Percentiles rank a stretch among this genome's conserved stretches.
Conservation (phyloP, 2,888 invertebrate genomes). For the Rhamnusium bicolor region DNA sequence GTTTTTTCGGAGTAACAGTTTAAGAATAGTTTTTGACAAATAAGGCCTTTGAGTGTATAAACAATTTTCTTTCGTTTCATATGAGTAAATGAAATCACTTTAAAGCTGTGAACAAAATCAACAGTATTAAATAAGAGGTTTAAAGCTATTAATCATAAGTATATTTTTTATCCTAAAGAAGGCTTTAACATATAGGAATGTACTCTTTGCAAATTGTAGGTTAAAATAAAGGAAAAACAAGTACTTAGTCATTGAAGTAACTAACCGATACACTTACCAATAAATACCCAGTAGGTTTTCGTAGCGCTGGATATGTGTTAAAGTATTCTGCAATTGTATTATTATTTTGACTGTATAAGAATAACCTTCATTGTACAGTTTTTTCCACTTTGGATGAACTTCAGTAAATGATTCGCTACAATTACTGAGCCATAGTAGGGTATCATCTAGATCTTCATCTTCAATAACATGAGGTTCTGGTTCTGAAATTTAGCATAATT, state of each 20-base stretch:
- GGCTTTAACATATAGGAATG: neutral
- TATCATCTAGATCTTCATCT: neutral
- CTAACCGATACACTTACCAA: neutral
- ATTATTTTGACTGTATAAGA: neutral
- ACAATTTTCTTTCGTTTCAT: neutral
- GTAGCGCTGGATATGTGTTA: neutral
- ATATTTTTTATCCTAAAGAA: neutral
- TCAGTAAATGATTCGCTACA: neutral
- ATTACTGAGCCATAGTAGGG: neutral
- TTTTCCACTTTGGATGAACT: no score
- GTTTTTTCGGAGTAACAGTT: neutral
- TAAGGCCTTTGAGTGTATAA: neutral
- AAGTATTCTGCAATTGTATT: neutral
- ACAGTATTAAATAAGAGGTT: neutral
- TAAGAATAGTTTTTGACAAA: neutral
- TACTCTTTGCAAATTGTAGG: neutral
- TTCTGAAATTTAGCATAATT: neutral
- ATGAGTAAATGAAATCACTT: neutral
- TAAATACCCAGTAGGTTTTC: neutral
- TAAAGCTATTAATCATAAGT: neutral
- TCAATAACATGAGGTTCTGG: neutral
- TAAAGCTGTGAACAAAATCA: neutral
- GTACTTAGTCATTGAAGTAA: neutral
- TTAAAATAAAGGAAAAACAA: neutral
- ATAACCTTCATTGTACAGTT: neutral